phyloP scores from a whole-genome alignment of 2,888 invertebrate species.

The Oithona nana region DNA sequence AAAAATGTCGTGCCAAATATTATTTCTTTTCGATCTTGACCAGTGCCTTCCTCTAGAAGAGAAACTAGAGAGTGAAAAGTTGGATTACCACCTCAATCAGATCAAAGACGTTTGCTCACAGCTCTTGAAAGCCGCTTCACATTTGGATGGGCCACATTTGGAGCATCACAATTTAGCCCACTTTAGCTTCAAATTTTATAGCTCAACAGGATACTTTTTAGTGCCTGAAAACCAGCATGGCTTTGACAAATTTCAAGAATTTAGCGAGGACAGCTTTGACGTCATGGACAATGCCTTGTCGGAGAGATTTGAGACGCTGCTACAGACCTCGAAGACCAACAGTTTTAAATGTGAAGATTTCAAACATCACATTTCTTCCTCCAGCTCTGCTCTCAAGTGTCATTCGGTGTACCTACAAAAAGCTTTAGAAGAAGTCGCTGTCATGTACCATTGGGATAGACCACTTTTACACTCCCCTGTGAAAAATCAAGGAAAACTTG shows the following conservation, averaged over 20 bases:
- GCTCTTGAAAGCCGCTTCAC: not conserved
- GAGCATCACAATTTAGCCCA: not conserved
- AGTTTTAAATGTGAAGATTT: not conserved
- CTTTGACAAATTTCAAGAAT: not conserved
- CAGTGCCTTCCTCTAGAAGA: not conserved
- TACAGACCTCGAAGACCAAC: not conserved
- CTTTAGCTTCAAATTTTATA: not conserved
- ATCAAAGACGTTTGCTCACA: not conserved
- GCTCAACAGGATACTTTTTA: not conserved
- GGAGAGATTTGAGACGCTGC: not conserved
- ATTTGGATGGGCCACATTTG: not conserved
- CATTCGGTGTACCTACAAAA: not conserved
- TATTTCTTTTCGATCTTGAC: constrained; percentile 5
- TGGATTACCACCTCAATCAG: not conserved
- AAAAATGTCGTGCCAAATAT: constrained; percentile 1
- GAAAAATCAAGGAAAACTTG: not conserved
- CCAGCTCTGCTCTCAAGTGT: not conserved
- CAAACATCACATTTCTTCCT: not conserved
- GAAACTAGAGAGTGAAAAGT: not conserved
- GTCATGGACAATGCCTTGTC: not conserved
- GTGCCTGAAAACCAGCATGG: not conserved
- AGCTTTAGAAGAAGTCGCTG: not conserved
- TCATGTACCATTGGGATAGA: not conserved
- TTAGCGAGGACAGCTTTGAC: not conserved
- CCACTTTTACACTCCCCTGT: constrained; percentile 4